phyloP scores from a whole-genome alignment of 1,140 invertebrate species.

The Pteromalus puparum region DNA sequence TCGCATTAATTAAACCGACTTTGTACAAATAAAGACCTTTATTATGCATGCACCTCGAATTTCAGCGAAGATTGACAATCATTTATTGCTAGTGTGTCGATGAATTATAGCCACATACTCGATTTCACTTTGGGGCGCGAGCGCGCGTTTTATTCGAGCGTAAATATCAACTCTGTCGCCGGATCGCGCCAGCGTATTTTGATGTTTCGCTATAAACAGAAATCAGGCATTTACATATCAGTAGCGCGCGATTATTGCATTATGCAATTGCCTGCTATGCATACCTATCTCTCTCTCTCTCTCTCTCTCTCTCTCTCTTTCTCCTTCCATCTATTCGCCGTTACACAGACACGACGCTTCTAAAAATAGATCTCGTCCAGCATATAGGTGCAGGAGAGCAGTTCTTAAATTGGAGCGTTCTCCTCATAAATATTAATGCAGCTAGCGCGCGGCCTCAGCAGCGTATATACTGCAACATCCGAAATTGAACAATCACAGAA shows the following conservation, averaged over 20 bases:
- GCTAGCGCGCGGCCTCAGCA: background rate
- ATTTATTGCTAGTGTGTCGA: background rate
- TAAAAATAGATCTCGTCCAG: slow-evolving; percentile 22
- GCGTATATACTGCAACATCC: background rate
- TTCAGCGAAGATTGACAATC: slow-evolving; percentile 3
- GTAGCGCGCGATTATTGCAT: slow-evolving; percentile 23
- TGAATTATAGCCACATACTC: background rate
- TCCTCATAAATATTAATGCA: slow-evolving; percentile 39
- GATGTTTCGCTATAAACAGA: slow-evolving; percentile 19
- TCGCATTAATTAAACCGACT: background rate
- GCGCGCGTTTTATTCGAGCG: background rate
- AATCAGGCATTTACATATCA: slow-evolving; percentile 30
- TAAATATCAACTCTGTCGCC: slow-evolving; percentile 10
- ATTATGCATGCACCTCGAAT: background rate
- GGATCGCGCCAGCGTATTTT: background rate
- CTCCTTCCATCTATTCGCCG: background rate
- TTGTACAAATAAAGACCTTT: slow-evolving; percentile 12
- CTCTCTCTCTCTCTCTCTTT: background rate
- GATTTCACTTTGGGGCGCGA: background rate
- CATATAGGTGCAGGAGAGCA: background rate
- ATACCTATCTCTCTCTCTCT: background rate
- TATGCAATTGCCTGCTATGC: background rate
- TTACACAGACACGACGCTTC: background rate
- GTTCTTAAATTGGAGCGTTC: slow-evolving; percentile 7
- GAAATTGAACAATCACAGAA: slow-evolving; percentile 52